These are phyloP conservation scores for Epinephelus malabaricus DNA, from an alignment of 2,797 vertebrate species.

Conservation along the genomic window DNA sequence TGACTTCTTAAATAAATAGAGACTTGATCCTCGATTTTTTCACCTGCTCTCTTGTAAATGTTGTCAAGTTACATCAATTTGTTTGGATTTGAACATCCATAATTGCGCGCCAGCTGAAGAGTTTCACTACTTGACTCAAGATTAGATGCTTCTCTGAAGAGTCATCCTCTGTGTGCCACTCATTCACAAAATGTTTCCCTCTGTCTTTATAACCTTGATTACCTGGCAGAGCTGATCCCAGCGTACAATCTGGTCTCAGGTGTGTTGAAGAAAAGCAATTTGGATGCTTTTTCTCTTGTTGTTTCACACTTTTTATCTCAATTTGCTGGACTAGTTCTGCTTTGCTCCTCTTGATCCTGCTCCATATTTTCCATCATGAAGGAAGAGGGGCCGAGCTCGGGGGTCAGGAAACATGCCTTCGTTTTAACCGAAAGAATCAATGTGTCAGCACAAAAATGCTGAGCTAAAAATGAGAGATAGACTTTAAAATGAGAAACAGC, in stretches of 20 bases:
- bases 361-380: not conserved
- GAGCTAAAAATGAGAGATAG: slow-evolving; percentile 11
- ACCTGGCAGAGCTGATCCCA: slow-evolving; percentile 6
- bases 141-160: not conserved
- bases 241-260: not conserved
- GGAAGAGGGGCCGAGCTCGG: slow-evolving; percentile 1
- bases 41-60: not conserved
- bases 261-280: slow-evolving; percentile 3
- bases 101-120: not conserved
- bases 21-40: not conserved
- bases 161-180: not conserved
- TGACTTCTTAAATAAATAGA: not conserved
- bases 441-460: slow-evolving; percentile 31
- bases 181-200: not conserved
- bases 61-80: not conserved
- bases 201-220: not conserved
- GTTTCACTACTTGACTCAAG: not conserved
- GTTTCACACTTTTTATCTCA: not conserved
- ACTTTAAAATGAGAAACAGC: slow-evolving; percentile 14
- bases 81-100: not conserved
- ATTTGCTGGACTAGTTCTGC: slow-evolving; percentile 2
- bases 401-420: slow-evolving; percentile 29
- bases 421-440: slow-evolving; percentile 28
- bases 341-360: slow-evolving; percentile 11
- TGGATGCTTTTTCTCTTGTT: slow-evolving; percentile 1